phyloP scores from a whole-genome alignment of 53 echinoderm and acorn worm genomes.

The Stichopus horrens region DNA sequence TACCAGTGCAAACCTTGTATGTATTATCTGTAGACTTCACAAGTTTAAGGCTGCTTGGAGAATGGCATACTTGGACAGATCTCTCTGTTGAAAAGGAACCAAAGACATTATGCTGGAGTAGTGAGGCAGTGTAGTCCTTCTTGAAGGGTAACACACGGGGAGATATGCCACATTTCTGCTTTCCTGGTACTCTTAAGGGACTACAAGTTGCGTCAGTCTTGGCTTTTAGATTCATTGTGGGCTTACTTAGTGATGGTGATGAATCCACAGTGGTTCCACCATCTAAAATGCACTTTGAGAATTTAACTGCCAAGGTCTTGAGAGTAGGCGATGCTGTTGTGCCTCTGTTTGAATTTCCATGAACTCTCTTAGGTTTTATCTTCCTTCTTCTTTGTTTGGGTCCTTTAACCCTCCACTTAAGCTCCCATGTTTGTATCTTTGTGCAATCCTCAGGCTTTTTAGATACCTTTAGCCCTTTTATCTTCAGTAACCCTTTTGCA shows the following conservation, averaged over 20 bases:
- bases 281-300: conserved; percentile 6
- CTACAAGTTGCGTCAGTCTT: background rate
- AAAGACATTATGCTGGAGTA: conserved; percentile 31
- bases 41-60: conserved; percentile 1
- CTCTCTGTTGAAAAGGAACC: background rate
- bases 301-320: conserved; percentile 7
- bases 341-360: background rate
- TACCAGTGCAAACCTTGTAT: background rate
- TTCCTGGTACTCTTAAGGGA: background rate
- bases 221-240: background rate
- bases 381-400: conserved; percentile 16
- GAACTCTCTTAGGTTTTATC: conserved; percentile 23
- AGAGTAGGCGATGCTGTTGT: background rate
- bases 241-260: background rate
- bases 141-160: conserved; percentile 31
- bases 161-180: background rate
- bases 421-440: background rate
- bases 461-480: background rate
- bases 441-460: background rate
- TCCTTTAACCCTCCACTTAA: conserved; percentile 1
- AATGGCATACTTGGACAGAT: background rate
- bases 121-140: conserved; percentile 26
- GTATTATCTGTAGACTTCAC: background rate
- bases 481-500: background rate
- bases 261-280: background rate